Base-by-base conservation (phyloP, 2,797 vertebrate species). In the Anomalospiza imberbis region DNA sequence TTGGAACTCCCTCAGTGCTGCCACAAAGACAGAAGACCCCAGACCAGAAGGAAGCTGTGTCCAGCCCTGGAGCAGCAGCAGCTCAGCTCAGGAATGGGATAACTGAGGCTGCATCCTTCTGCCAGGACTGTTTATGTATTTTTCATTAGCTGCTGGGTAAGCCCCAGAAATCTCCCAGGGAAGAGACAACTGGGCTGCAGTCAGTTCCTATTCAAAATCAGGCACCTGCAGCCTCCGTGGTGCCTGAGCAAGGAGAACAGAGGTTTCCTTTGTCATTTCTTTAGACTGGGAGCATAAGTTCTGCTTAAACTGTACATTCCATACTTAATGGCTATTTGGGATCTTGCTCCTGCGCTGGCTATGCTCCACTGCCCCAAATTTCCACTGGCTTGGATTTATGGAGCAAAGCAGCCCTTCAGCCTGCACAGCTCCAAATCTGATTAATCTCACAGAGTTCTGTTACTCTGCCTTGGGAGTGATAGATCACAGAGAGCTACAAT, bases 61-160 rank as follows among this genome's bases (percentile, higher is more conserved):
- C 71, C 72, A 85, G 63, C 40, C 19, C 29, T 8, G 6, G 40
- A 78, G 36, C 28, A 19, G 34, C 12, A 31, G 36, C 32, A 62
- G 47, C 67, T 68, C 60, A 42, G 86, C 38, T 54, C 15, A 55
- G 57, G 34, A 62, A 34, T 34, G 65, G 34, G 50, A 10, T 9
- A 1, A 74, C 89, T 36, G 51, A 86, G 77, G 77, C 66, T 16
- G 40, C 40, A 40, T 40, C 11, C 12, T 40, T 40, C 40, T 82
- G 63, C 83, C 91, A 92, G 63, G 29, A 42, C 55, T 67, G 47
- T 18, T 91, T 2, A 61, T 88, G 45, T 54, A 85, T 89, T 85
- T 88, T 85, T 89, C 38, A 85, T 91, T 6, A 89, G 68, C 79
- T 89, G 61, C 85, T 85, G 85, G 72, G 86, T 45, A 67, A 93